Evolutionary conservation across 2,797 vertebrate species (phyloP), one percentile per base, ranked within the genome.

Genomic region (Amblyraja radiata): DNA sequence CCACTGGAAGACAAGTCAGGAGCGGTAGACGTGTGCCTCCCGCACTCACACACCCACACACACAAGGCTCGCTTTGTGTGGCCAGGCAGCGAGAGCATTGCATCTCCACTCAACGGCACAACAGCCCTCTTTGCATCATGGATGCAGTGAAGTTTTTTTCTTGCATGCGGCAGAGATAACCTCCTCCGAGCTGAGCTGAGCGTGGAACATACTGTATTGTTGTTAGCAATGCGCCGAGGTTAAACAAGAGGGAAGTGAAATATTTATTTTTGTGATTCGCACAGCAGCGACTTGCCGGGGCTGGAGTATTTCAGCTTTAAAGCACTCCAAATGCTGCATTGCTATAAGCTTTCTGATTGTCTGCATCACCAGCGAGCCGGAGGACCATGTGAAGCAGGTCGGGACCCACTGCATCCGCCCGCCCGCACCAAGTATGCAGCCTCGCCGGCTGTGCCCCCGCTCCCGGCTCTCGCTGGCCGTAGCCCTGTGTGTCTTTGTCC

Each of bases 401-500:
- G 46, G 46, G 5, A 28, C 61, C 58, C 86, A 10, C 65, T 25
- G 1, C 39, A n/a, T 18, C 32, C n/a, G 23, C 14, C 4, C 9
- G 23, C 90, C 0, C 16, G 36, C 76, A 65, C 96, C 94, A 94
- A 96, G 61, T 63, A 88, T 88, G 84, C 28, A 28, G 90, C 73
- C 97, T 97, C 94, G 95, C 93, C 95, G 96, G 95, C 97, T 97
- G 96, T 98, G 97, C 95, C 97, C 97, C 95, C 96, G 98, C 93
- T 96, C 96, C 93, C 98, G 97, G 93, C 94, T 98, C 95, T 97
- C 97, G 36, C 96, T 97, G 93, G 98, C 98, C 95, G 98, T 97
- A 96, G 98, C 97, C 2, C 94, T 99, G 94, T 97, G 97, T 93
- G 95, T 98, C 93, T 96, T 98, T 95, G 97, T 99, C 46, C 97